phyloP scores from a whole-genome alignment of 92 coral and sea anemone species.

The Parazoanthus atlanticus region DNA sequence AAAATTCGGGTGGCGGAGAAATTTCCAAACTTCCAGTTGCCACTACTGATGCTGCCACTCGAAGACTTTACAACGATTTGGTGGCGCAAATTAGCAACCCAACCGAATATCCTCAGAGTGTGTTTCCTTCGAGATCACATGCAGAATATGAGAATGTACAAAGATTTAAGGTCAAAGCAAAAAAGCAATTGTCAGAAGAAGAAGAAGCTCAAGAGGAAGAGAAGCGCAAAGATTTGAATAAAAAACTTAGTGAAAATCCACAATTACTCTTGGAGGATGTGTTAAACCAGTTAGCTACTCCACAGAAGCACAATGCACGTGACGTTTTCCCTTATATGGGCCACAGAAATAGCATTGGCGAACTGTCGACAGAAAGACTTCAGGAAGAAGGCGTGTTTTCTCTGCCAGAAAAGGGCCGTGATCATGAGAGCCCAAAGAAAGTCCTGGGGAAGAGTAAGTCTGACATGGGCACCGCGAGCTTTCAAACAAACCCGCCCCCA shows the following conservation, averaged over 20 bases:
- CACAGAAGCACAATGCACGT: conserved; percentile 32
- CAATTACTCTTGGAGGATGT: conserved; percentile 20
- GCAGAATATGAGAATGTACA: conserved; percentile 10
- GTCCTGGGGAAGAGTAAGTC: conserved; percentile 38
- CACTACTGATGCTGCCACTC: conserved; percentile 37
- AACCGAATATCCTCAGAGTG: conserved; percentile 43
- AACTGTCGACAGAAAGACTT: conserved; percentile 24
- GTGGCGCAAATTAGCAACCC: conserved; percentile 68
- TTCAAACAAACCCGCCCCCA: conserved; percentile 33
- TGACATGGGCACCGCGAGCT: background rate
- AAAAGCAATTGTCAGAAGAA: conserved; percentile 14
- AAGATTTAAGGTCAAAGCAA: background rate
- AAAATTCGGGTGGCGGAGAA: background rate
- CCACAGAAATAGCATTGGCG: conserved; percentile 30
- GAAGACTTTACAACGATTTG: conserved; percentile 60
- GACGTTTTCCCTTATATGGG: conserved; percentile 29
- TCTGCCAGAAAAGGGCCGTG: background rate
- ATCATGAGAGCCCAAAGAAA: background rate
- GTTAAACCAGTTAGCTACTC: conserved; percentile 32
- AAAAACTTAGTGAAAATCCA: conserved; percentile 26
- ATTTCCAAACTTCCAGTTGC: background rate
- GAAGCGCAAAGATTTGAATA: conserved; percentile 31
- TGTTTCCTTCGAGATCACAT: conserved; percentile 49
- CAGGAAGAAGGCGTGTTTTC: background rate
- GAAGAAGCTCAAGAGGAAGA: conserved; percentile 41